Evolutionary conservation across 2,888 invertebrate species (phyloP), one percentile per base, ranked within the genome.

Genomic region (Polyploca ridens): DNA sequence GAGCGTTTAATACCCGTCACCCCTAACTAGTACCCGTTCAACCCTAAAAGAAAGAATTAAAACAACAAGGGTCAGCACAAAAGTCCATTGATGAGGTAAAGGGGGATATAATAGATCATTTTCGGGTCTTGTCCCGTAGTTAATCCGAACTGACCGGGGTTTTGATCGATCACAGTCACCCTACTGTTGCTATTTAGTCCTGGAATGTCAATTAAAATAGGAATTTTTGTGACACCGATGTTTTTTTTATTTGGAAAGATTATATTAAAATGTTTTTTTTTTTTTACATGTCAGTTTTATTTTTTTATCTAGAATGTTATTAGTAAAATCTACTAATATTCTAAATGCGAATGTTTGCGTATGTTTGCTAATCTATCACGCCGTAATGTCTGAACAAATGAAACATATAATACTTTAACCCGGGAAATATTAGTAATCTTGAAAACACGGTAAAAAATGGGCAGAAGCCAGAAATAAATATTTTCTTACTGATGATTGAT

Each of bases 51-150:
- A 86, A 87, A 76, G 85, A 86, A 91, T 90, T 91, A 90, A 90
- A 90, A 90, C 88, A 89, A 89, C 88, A 85, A 82, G 90, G 91
- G 90, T 83, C 85, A 84, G 83, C 73, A 90, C 85, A 90, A 91
- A 89, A 90, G 86, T 88, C 77, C 86, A 70, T 79, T 92, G 92
- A 93, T 92, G 91, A 93, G 89, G 93, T 91, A 93, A 93, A 93
- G 90, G 93, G 90, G 93, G 82, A 87, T 83, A 87, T 91, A 92
- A 93, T 92, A 84, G 91, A 91, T 93, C 93, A 93, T 93, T 91
- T 91, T 90, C 90, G 92, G 90, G 82, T 90, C 91, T 93, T 90
- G 92, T 89, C 88, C 84, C 69, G 73, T 67, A 76, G 84, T 87
- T 90, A 90, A 91, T 91, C 88, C 87, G 70, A 76, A 79, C 85